These are phyloP conservation scores for Danio choprae DNA, from an alignment of 2,797 vertebrate genomes.

Conservation along the genomic window DNA sequence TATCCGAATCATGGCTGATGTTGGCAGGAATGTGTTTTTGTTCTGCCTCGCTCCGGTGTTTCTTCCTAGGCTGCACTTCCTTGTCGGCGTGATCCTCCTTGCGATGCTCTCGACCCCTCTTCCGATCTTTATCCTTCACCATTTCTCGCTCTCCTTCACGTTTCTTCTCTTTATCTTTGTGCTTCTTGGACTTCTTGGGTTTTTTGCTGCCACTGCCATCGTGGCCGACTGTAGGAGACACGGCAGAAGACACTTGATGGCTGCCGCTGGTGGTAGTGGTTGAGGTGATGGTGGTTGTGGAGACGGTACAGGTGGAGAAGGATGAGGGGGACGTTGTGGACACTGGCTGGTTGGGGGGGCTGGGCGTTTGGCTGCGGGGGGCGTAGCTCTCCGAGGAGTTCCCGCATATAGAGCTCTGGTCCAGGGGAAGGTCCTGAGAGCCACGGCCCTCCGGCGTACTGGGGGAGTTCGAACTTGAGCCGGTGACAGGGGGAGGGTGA, in stretches of 20 bases:
- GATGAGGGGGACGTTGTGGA: slow-evolving; percentile 71
- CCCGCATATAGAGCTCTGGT: slow-evolving; percentile 81
- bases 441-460: slow-evolving; percentile 88
- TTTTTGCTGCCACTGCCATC: slow-evolving; percentile 86
- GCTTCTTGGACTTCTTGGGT: slow-evolving; percentile 87
- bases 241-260: slow-evolving; percentile 59
- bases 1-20: slow-evolving; percentile 30
- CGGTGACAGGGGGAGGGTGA: slow-evolving; percentile 77
- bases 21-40: slow-evolving; percentile 47
- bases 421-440: slow-evolving; percentile 86
- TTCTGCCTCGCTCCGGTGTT: slow-evolving; percentile 63
- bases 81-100: slow-evolving; percentile 55
- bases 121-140: slow-evolving; percentile 50
- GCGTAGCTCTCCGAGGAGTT: slow-evolving; percentile 80
- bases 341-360: slow-evolving; percentile 65
- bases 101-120: slow-evolving; percentile 60
- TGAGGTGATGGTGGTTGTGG: slow-evolving; percentile 40
- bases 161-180: slow-evolving; percentile 77
- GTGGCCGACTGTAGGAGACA: slow-evolving; percentile 53
- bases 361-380: slow-evolving; percentile 53
- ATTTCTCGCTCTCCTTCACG: slow-evolving; percentile 59
- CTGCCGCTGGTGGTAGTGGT: slow-evolving; percentile 27
- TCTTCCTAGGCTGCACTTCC: slow-evolving; percentile 71
- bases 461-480: slow-evolving; percentile 87
- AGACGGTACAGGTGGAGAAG: slow-evolving; percentile 61